Evolutionary conservation across 2,888 invertebrate species (phyloP).

Genomic region (Cylloceria caligata): DNA sequence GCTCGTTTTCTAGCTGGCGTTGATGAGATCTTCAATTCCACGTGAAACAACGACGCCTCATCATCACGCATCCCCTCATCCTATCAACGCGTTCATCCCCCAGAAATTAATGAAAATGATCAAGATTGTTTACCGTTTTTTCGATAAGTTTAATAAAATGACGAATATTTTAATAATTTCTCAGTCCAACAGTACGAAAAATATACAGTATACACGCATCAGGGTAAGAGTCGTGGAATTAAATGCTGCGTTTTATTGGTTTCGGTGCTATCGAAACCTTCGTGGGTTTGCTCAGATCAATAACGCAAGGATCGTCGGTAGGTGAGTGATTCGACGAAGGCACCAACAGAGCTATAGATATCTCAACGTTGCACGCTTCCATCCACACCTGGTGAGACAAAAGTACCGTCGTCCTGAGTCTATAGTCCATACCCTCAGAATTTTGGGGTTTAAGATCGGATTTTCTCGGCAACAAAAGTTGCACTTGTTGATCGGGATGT

Average conservation of each 20-base stretch:
- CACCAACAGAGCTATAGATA: slow-evolving; percentile 93
- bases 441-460: slow-evolving; percentile 90
- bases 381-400: slow-evolving; percentile 97
- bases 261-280: slow-evolving; percentile 95
- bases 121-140: slow-evolving; percentile 37
- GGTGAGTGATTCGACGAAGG: slow-evolving; percentile 86
- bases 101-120: slow-evolving; percentile 29
- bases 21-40: slow-evolving; percentile 61
- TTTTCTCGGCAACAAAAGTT: slow-evolving; percentile 92
- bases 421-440: slow-evolving; percentile 86
- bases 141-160: slow-evolving; percentile 42
- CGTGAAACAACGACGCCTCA: background rate
- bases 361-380: slow-evolving; percentile 95
- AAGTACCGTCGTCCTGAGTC: slow-evolving; percentile 94
- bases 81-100: background rate
- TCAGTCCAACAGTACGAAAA: slow-evolving; percentile 12
- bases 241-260: slow-evolving; percentile 93
- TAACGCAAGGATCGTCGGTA: slow-evolving; percentile 86
- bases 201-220: slow-evolving; percentile 17
- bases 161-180: slow-evolving; percentile 39
- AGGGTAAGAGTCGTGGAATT: slow-evolving; percentile 72
- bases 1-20: slow-evolving; percentile 83
- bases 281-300: slow-evolving; percentile 94
- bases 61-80: background rate
- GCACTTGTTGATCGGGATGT: slow-evolving; percentile 96